A percentile compares a stretch with the other conserved stretches of the same genome.
These are phyloP conservation scores for Teinopalpus imperialis DNA, from an alignment of 2,888 invertebrate genomes.

Conservation along the genomic window DNA sequence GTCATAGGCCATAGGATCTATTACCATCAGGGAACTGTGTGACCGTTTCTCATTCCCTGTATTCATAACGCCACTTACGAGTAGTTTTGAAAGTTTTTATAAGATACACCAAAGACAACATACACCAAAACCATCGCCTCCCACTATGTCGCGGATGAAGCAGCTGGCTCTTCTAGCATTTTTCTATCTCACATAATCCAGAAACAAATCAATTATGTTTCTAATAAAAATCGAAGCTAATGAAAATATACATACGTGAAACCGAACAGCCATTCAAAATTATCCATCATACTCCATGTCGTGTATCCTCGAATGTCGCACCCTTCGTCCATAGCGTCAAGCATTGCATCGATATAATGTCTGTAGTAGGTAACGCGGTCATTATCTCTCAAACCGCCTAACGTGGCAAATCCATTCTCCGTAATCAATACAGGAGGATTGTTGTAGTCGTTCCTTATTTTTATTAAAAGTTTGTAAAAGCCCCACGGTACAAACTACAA, in stretches of 20 bases:
- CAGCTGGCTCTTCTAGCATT: no score
- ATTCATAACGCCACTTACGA: no score
- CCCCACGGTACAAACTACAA: conserved; percentile 73
- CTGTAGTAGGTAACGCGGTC: conserved; percentile 56
- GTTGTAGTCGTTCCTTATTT: conserved; percentile 62
- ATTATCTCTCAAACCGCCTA: conserved; percentile 52
- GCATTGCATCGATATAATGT: conserved; percentile 52
- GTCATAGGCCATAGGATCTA: no score
- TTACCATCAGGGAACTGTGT: no score
- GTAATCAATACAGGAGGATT: conserved; percentile 78
- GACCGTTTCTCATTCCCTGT: no score
- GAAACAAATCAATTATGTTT: no score
- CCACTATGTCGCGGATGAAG: no score
- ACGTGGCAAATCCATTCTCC: conserved; percentile 72
- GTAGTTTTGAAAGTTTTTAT: no score
- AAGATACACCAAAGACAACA: no score
- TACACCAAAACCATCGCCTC: no score
- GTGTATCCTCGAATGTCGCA: conserved; percentile 71
- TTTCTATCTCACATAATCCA: no score
- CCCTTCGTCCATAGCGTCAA: conserved; percentile 59
- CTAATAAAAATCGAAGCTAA: no score
- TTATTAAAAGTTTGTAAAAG: conserved; percentile 72
- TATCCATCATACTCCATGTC: conserved; percentile 83
- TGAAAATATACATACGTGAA: conserved; percentile 77
- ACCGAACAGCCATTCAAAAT: conserved; percentile 82